Percentiles rank a stretch among this genome's conserved stretches.
phyloP scores from a whole-genome alignment of 1,140 invertebrate genomes.

The Batillaria attramentaria region DNA sequence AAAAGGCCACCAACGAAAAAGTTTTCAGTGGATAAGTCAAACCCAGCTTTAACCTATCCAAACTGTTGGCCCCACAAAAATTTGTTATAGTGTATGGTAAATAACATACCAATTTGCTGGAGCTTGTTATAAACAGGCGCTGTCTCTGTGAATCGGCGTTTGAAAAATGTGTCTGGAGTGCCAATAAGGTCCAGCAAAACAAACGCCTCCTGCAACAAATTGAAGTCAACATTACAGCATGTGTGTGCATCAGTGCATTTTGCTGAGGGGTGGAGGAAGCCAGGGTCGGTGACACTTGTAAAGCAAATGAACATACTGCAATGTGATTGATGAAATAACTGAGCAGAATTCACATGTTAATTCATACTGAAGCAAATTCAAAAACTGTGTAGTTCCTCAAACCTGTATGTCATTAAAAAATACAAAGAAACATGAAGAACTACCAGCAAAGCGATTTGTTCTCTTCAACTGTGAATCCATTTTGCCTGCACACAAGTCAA shows the following conservation, averaged over 20 bases:
- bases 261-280: too few species aligned
- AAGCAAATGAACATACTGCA: background rate
- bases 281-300: too few species aligned
- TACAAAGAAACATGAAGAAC: too few species aligned
- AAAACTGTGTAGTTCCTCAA: background rate
- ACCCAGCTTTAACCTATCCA: background rate
- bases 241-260: too few species aligned
- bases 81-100: too few species aligned
- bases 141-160: constrained; percentile 86
- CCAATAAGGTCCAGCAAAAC: constrained; percentile 94
- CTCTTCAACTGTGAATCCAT: background rate
- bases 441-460: too few species aligned
- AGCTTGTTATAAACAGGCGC: constrained; percentile 70
- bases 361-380: background rate
- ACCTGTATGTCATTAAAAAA: too few species aligned
- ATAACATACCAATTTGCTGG: constrained; percentile 68
- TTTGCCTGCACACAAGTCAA: background rate
- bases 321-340: background rate
- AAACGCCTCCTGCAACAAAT: constrained; percentile 83
- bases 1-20: background rate
- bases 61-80: background rate
- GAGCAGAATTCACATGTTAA: background rate
- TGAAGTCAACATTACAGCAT: background rate
- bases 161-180: constrained; percentile 85
- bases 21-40: background rate